phyloP scores from a whole-genome alignment of 2,113 vertebrate species.

The Gymnarchus niloticus region DNA sequence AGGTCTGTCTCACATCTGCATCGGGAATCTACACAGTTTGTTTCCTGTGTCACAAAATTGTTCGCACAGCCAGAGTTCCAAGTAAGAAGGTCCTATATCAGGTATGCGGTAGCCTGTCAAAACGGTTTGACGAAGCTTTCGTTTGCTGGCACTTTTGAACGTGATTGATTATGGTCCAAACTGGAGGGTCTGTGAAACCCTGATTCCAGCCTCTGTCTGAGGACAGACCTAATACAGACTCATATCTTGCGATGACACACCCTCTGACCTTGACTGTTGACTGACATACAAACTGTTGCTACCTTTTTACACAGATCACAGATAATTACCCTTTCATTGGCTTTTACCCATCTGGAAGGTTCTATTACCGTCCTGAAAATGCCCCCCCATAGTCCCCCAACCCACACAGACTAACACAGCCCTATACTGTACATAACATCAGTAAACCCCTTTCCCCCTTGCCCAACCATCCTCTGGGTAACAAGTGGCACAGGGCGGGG shows the following conservation, averaged over 20 bases:
- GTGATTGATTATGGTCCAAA: not conserved
- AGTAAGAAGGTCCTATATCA: not conserved
- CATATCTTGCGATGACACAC: not conserved
- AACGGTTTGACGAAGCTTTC: not conserved
- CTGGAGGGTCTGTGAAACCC: not conserved
- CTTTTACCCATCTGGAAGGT: not conserved
- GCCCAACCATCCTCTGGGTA: not conserved
- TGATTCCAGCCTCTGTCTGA: not conserved
- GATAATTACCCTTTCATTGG: not conserved
- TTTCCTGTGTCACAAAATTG: not conserved
- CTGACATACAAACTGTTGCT: not conserved
- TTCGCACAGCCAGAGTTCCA: not conserved
- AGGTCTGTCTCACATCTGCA: not conserved
- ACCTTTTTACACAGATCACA: not conserved
- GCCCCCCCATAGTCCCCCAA: not conserved
- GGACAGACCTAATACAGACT: not conserved
- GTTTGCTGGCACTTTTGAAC: not conserved
- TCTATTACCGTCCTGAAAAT: not conserved
- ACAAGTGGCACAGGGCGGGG: not conserved
- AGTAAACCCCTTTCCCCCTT: not conserved
- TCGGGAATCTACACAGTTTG: not conserved
- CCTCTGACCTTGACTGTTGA: not conserved
- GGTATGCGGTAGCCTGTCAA: not conserved
- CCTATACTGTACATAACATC: not conserved
- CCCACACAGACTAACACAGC: not conserved